Evolutionary conservation across 2,797 vertebrate species (phyloP).

Genomic region (Falco berigora): DNA sequence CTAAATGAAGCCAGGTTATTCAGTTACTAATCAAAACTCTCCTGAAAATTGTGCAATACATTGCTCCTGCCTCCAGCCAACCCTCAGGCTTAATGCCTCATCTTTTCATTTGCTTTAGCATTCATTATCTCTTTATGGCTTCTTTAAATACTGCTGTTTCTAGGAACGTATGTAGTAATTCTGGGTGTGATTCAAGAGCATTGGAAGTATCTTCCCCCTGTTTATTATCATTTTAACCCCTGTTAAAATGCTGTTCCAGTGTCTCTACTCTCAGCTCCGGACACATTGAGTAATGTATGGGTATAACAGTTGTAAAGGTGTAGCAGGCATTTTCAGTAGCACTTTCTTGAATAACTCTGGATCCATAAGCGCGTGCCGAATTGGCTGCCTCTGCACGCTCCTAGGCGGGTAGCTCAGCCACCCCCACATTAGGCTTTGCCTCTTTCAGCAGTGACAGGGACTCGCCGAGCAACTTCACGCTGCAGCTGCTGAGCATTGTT

Average conservation of each 20-base stretch:
- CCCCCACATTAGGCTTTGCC: not conserved
- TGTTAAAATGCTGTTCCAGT: not conserved
- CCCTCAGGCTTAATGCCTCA: not conserved
- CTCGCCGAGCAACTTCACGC: not conserved
- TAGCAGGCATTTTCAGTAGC: not conserved
- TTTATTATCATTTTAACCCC: too few relatives aligned
- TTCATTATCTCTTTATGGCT: too few relatives aligned
- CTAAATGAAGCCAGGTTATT: not conserved
- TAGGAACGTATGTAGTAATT: not conserved
- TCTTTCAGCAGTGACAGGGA: rapidly evolving
- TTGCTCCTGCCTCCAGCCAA: not conserved
- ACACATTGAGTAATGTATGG: rapidly evolving
- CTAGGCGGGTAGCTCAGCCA: not conserved
- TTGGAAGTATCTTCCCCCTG: not conserved
- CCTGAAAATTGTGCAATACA: not conserved
- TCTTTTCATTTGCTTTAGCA: not conserved
- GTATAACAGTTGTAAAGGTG: not conserved
- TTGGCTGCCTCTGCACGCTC: not conserved
- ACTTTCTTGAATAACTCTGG: not conserved
- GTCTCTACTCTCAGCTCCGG: not conserved
- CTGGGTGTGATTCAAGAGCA: not conserved
- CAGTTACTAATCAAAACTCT: not conserved
- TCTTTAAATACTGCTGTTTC: not conserved
- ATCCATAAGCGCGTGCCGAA: rapidly evolving
- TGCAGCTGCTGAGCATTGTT: not conserved